These are phyloP conservation scores for Merops nubicus DNA, from an alignment of 2,113 vertebrate genomes.

Conservation along the genomic window DNA sequence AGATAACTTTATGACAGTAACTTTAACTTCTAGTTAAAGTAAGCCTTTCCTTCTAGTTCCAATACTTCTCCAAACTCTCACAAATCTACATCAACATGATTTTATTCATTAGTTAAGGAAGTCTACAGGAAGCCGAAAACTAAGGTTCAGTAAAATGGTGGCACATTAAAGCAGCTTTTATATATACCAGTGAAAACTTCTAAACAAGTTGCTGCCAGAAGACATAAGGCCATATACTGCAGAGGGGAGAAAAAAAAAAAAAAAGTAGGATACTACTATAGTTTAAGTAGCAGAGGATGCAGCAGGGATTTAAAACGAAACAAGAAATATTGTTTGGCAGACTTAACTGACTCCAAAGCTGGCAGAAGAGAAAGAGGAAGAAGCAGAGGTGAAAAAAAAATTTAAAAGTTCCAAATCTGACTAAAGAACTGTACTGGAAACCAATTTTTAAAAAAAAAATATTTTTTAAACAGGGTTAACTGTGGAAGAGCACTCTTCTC, in stretches of 20 bases:
- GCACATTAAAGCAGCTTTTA: background rate
- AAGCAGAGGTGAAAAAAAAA: background rate
- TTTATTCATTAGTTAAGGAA: background rate
- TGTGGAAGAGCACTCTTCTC: background rate
- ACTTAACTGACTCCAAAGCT: background rate
- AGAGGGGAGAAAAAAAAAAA: background rate
- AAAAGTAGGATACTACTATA: background rate
- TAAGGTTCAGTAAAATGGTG: background rate
- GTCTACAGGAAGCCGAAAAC: background rate
- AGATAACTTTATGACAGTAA: background rate
- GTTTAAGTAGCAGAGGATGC: conserved; percentile 14
- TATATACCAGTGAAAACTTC: background rate
- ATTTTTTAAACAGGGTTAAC: background rate
- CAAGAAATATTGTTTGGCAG: background rate
- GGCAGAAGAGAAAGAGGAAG: background rate
- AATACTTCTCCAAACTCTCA: background rate
- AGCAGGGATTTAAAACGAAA: background rate
- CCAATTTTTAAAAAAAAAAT: background rate
- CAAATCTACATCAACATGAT: background rate
- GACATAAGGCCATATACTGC: background rate
- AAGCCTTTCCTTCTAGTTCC: background rate
- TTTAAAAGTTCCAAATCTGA: background rate
- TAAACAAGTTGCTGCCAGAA: background rate
- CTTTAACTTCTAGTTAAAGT: background rate
- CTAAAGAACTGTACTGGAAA: background rate